A percentile compares a stretch with the other conserved stretches of the same genome.
These are phyloP conservation scores for Sericinus montela DNA, from an alignment of 2,888 invertebrate genomes.

Conservation along the genomic window DNA sequence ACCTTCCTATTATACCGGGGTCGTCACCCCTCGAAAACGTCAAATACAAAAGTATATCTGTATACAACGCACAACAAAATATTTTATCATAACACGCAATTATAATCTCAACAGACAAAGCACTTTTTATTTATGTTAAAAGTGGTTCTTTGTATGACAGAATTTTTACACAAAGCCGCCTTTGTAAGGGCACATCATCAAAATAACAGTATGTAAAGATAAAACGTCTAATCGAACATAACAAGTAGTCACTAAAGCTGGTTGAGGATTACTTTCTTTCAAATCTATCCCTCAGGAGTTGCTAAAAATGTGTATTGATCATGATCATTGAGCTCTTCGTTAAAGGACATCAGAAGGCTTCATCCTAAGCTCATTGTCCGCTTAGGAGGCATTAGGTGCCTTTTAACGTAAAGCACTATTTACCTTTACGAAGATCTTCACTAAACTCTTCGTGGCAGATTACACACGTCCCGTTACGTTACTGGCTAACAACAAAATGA, in stretches of 20 bases:
- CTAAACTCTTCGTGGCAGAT: constrained; percentile 21
- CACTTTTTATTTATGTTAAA: neutral
- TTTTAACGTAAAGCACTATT: constrained; percentile 70
- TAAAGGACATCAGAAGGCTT: constrained; percentile 56
- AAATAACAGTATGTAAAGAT: constrained; percentile 2
- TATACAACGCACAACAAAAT: neutral
- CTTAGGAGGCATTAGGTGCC: constrained; percentile 65
- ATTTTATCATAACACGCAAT: constrained; percentile 2
- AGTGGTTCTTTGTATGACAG: neutral
- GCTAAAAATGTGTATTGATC: constrained; percentile 59
- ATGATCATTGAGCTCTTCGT: constrained; percentile 48
- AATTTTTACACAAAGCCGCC: neutral
- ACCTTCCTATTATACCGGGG: constrained; percentile 1
- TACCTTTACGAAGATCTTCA: constrained; percentile 41
- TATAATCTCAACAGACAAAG: neutral
- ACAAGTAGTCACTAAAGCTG: constrained; percentile 21
- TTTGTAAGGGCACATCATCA: constrained; percentile 4
- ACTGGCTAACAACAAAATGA: constrained; percentile 24
- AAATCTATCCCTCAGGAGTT: constrained; percentile 37
- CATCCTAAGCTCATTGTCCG: constrained; percentile 67
- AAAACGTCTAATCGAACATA: constrained; percentile 1
- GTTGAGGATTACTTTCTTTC: constrained; percentile 44
- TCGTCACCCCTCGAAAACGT: constrained; percentile 3
- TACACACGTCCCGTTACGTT: constrained; percentile 27
- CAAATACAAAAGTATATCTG: neutral